Percentiles rank a stretch among this genome's conserved stretches.
phyloP scores from a whole-genome alignment of 2,888 invertebrate species.

The Diabrotica balteata region DNA sequence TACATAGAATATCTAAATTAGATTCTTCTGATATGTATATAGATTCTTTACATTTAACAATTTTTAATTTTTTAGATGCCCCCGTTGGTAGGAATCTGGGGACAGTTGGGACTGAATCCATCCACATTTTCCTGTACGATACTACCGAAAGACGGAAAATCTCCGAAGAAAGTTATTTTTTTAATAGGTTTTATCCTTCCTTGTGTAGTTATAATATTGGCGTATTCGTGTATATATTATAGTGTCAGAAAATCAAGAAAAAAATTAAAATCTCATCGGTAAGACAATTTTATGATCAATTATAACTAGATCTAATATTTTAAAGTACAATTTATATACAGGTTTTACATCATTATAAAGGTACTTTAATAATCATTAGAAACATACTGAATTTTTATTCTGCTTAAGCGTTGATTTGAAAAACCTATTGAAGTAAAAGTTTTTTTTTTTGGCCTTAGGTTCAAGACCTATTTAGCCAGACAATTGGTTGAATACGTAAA shows the following conservation, averaged over 20 bases:
- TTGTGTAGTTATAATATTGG: conserved; percentile 82
- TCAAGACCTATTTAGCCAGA: too few species aligned
- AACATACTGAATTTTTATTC: too few species aligned
- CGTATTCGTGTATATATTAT: conserved; percentile 87
- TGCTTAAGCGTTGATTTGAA: too few species aligned
- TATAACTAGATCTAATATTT: too few species aligned
- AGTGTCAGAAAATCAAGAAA: conserved; percentile 76
- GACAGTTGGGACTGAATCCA: conserved; percentile 79
- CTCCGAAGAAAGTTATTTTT: conserved; percentile 86
- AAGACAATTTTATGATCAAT: conserved; percentile 48
- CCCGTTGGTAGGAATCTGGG: conserved; percentile 84
- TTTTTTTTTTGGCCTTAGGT: too few species aligned
- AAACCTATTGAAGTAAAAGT: too few species aligned
- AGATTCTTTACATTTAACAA: not conserved
- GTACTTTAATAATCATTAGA: too few species aligned
- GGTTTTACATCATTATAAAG: too few species aligned
- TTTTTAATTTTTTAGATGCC: conserved; percentile 67
- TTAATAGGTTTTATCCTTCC: conserved; percentile 84
- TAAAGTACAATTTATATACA: too few species aligned
- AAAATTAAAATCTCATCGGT: conserved; percentile 76
- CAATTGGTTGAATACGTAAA: too few species aligned
- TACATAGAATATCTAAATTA: too few species aligned
- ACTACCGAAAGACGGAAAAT: conserved; percentile 75
- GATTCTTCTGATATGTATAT: not conserved
- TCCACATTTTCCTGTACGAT: conserved; percentile 91